phyloP scores from a whole-genome alignment of 2,888 invertebrate genomes.

The Biston betularia region DNA sequence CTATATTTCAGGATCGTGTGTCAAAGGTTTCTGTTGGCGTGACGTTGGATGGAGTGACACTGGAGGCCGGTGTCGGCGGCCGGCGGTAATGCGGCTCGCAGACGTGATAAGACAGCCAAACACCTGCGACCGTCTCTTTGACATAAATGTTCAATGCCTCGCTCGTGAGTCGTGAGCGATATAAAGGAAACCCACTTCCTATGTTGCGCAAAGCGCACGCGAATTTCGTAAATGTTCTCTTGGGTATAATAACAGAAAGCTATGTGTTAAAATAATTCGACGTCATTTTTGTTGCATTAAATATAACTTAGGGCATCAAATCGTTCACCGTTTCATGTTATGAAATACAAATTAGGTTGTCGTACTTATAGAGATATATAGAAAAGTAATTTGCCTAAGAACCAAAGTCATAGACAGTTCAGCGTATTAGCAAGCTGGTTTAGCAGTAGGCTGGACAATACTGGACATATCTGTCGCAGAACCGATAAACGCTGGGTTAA shows the following conservation, averaged over 20 bases:
- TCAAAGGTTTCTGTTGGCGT: slow-evolving; percentile 55
- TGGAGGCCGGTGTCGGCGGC: slow-evolving; percentile 32
- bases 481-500: no score
- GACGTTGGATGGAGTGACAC: slow-evolving; percentile 55
- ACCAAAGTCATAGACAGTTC: no score
- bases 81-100: slow-evolving; percentile 52
- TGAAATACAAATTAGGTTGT: not conserved
- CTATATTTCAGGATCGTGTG: slow-evolving; percentile 69
- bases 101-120: slow-evolving; percentile 53
- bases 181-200: slow-evolving; percentile 49
- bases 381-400: no score
- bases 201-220: slow-evolving; percentile 35
- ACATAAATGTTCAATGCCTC: slow-evolving; percentile 40
- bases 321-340: slow-evolving; percentile 6
- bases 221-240: slow-evolving; percentile 39
- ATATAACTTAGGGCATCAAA: slow-evolving; percentile 23
- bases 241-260: slow-evolving; percentile 30
- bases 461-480: no score
- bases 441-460: no score
- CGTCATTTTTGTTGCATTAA: slow-evolving; percentile 30
- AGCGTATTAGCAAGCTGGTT: no score
- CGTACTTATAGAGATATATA: not conserved
- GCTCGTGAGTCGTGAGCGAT: slow-evolving; percentile 32
- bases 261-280: slow-evolving; percentile 25
- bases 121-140: slow-evolving; percentile 45